phyloP scores from a whole-genome alignment of 53 echinoderm and acorn worm species.

The Temnopleurus reevesii region DNA sequence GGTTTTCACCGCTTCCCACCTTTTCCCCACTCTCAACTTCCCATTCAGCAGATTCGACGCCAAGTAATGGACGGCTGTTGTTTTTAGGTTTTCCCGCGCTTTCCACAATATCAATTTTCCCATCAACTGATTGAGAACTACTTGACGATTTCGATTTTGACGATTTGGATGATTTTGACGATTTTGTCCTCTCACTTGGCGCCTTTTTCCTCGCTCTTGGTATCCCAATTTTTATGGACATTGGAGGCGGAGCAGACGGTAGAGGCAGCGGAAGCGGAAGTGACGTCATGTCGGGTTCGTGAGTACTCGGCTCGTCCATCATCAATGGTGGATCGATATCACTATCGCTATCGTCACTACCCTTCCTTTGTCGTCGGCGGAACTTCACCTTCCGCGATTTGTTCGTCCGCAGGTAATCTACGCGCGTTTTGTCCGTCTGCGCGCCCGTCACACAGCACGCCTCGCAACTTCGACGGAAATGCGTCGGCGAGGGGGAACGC shows the following conservation, averaged over 20 bases:
- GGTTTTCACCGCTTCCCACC: background rate
- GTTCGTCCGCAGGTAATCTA: slow-evolving; percentile 45
- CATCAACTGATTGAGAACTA: background rate
- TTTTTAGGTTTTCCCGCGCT: too few relatives aligned
- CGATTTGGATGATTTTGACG: background rate
- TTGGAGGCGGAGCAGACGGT: too few relatives aligned
- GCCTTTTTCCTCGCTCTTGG: background rate
- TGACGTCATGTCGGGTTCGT: background rate
- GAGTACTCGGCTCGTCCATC: background rate
- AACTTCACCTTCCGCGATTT: slow-evolving; percentile 35
- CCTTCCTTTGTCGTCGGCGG: background rate
- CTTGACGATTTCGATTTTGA: slow-evolving; percentile 3
- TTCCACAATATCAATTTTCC: too few relatives aligned
- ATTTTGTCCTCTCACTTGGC: background rate
- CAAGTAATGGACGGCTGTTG: too few relatives aligned
- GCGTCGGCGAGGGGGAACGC: slow-evolving; percentile 36
- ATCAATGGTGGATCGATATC: background rate
- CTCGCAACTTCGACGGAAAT: slow-evolving; percentile 21
- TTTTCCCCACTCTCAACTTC: background rate
- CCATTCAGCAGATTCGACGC: too few relatives aligned
- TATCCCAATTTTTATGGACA: background rate
- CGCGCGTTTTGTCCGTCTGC: slow-evolving; percentile 19
- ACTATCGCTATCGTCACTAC: slow-evolving; percentile 1
- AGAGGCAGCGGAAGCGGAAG: background rate
- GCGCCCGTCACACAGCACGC: background rate